Evolutionary conservation across 2,113 vertebrate species (phyloP).

Genomic region (Calidris pugnax): DNA sequence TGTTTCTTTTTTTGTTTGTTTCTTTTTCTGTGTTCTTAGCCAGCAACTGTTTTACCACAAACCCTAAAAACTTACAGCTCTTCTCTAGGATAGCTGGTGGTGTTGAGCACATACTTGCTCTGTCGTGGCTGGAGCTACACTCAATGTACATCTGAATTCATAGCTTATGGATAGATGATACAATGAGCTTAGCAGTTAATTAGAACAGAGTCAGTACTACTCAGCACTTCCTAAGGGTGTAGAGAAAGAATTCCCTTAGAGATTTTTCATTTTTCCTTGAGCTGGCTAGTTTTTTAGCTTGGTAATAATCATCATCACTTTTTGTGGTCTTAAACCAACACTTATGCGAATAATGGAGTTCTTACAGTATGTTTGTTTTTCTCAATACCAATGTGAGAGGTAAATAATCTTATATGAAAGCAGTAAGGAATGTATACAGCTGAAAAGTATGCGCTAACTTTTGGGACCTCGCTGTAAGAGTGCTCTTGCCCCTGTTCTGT

Average conservation of each 20-base stretch:
- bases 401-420: not conserved
- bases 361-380: not conserved
- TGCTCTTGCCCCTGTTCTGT: not conserved
- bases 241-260: not conserved
- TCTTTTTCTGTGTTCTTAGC: not conserved
- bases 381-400: not conserved
- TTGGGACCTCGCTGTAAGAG: not conserved
- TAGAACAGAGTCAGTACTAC: not conserved
- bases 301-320: not conserved
- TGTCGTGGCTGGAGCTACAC: not conserved
- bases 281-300: not conserved
- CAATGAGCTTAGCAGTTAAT: not conserved
- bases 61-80: not conserved
- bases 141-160: not conserved
- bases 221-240: not conserved
- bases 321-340: not conserved
- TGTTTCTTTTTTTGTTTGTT: too few relatives aligned
- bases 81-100: not conserved
- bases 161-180: not conserved
- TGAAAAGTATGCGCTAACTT: not conserved
- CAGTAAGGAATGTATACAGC: not conserved
- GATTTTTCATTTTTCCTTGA: not conserved
- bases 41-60: not conserved
- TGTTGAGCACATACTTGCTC: not conserved
- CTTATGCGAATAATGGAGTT: not conserved